Evolutionary conservation across 2,888 invertebrate genomes (phyloP).

Genomic region (Belgica antarctica): DNA sequence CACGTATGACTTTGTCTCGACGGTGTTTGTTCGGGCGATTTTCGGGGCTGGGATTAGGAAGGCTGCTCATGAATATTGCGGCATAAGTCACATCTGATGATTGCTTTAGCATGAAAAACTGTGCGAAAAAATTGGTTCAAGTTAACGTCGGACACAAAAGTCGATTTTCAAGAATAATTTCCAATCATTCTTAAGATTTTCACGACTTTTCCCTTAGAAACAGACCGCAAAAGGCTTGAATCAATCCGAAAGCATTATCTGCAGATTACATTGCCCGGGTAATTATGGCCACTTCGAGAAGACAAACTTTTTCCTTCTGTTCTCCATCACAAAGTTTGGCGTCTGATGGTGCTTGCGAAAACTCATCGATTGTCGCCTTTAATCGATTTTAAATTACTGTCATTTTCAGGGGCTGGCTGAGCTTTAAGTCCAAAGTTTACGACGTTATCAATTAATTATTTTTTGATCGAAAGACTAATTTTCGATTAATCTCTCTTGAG

Average conservation of each 20-base stretch:
- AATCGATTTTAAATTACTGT: slow-evolving; percentile 43
- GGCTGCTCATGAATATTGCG: not conserved
- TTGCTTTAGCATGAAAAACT: not conserved
- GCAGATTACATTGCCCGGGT: no score
- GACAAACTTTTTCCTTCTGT: not conserved
- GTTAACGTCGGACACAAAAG: no score
- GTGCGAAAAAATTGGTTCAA: not conserved
- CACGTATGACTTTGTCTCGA: not conserved
- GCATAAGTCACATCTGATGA: no score
- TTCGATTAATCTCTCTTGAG: slow-evolving; percentile 39
- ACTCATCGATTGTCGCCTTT: slow-evolving; percentile 19
- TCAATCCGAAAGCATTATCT: no score
- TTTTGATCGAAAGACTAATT: slow-evolving; percentile 41
- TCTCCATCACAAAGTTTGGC: no score
- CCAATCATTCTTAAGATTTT: no score
- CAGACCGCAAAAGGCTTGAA: no score
- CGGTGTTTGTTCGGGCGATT: not conserved
- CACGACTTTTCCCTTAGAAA: no score
- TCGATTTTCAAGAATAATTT: no score
- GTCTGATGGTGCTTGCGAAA: not conserved
- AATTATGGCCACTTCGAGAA: no score
- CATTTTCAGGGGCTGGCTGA: slow-evolving; percentile 32
- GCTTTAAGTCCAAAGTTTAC: slow-evolving; percentile 42
- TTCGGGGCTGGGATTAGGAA: not conserved
- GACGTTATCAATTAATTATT: slow-evolving; percentile 44